These are phyloP conservation scores for Cheilosia impressa DNA, from an alignment of 2,888 invertebrate species.

Conservation along the genomic window DNA sequence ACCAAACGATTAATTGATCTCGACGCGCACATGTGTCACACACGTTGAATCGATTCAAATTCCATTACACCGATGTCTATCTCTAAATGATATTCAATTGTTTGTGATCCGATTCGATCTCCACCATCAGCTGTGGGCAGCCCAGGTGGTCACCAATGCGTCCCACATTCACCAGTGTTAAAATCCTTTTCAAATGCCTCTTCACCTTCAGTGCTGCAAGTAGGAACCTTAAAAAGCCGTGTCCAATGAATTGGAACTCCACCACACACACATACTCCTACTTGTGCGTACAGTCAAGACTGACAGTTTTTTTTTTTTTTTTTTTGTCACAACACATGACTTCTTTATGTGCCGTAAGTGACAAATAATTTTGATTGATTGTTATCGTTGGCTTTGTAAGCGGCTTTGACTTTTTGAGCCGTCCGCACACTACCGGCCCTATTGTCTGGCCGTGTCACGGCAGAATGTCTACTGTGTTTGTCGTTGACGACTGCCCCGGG, in stretches of 20 bases:
- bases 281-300: slow-evolving; percentile 11
- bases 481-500: slow-evolving; percentile 63
- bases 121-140: neutral
- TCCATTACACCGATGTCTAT: slow-evolving; percentile 39
- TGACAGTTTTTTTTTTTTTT: slow-evolving; percentile 6
- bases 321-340: slow-evolving; percentile 75
- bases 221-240: slow-evolving; percentile 53
- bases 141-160: neutral
- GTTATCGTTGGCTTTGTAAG: slow-evolving; percentile 41
- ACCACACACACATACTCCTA: neutral
- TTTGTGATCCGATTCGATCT: slow-evolving; percentile 40
- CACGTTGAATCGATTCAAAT: slow-evolving; percentile 63
- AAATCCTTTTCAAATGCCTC: slow-evolving; percentile 64
- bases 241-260: slow-evolving; percentile 64
- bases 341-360: slow-evolving; percentile 72
- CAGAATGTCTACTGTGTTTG: slow-evolving; percentile 64
- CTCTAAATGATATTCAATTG: slow-evolving; percentile 65
- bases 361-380: slow-evolving; percentile 74
- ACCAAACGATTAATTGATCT: slow-evolving; percentile 67
- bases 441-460: slow-evolving; percentile 67
- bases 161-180: slow-evolving; percentile 21
- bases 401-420: slow-evolving; percentile 72
- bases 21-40: slow-evolving; percentile 65
- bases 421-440: slow-evolving; percentile 61
- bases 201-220: slow-evolving; percentile 44